Evolutionary conservation across 2,797 vertebrate genomes (phyloP), one percentile per base, ranked within the genome.

Genomic region (Sebastes trivittatus): DNA sequence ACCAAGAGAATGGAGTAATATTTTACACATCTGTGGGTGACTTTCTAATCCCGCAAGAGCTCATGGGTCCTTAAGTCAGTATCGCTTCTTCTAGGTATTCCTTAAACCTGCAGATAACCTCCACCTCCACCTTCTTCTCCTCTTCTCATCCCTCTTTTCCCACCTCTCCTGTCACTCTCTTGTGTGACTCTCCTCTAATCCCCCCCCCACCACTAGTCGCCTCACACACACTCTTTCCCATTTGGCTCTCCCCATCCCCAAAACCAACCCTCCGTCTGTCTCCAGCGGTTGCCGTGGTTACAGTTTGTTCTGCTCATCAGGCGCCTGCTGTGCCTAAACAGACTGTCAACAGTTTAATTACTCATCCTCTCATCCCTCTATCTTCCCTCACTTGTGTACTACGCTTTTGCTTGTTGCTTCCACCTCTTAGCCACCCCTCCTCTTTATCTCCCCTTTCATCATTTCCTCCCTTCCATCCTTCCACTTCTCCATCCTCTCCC

Each of bases 311-410:
- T 89, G 83, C 92, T 92, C 91, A 93, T 94, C 89, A 90, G 84
- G 83, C 59, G 36, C 91, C 91, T 54, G 89, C 89, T 93, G 92
- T 62, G 88, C 88, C 88, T 87, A 90, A 93, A 88, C 92, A 92
- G 89, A 83, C 89, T 92, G 94, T 92, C 91, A 92, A 93, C 89
- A 91, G 87, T 92, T 91, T 91, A 92, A 93, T 93, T 93, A 92
- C 89, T 89, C 84, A 85, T 89, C 80, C 84, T 78, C 85, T 89
- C 91, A 86, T 92, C 88, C 83, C 71, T 72, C 56, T 42, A 64
- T 83, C 78, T 54, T 61, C 27, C 63, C 59, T 74, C 56, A 73
- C 76, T 66, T 82, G 46, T 75, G 14, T 63, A 22, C 75, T 75
- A 56, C 30, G 20, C 22, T 23, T 67, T 77, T 46, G 23, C 62